Conservation (phyloP, 2,888 invertebrate species). For the Agonopterix heracliana region DNA sequence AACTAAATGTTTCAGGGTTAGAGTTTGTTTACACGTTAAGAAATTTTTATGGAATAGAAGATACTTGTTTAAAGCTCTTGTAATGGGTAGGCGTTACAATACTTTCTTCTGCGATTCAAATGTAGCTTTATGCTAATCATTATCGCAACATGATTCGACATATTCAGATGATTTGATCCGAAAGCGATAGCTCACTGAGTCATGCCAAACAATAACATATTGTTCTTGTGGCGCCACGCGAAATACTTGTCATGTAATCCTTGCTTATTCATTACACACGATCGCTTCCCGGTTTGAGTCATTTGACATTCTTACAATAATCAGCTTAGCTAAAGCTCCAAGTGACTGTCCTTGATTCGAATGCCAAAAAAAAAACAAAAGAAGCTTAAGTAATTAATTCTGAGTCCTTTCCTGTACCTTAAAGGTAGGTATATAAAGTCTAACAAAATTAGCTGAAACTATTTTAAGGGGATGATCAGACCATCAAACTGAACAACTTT, state of each 20-base stretch:
- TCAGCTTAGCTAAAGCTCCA: conserved; percentile 19
- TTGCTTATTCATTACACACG: conserved; percentile 10
- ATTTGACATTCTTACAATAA: conserved; percentile 41
- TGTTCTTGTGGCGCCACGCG: conserved; percentile 24
- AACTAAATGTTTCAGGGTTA: too few relatives aligned
- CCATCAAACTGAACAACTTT: too few relatives aligned
- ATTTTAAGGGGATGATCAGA: too few relatives aligned
- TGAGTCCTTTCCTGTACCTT: too few relatives aligned
- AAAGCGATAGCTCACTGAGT: conserved; percentile 43
- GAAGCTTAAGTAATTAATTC: too few relatives aligned
- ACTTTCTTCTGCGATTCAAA: conserved; percentile 24
- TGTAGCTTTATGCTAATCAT: conserved; percentile 36
- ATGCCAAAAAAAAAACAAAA: too few relatives aligned
- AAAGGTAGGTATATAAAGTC: too few relatives aligned
- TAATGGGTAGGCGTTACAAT: conserved; percentile 21
- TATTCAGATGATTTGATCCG: conserved; percentile 37
- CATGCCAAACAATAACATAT: conserved; percentile 21
- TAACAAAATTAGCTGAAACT: too few relatives aligned
- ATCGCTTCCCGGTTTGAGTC: conserved; percentile 38
- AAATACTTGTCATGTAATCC: conserved; percentile 24
- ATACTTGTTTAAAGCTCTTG: conserved; percentile 17
- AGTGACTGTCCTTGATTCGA: too few relatives aligned
- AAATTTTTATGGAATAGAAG: too few relatives aligned
- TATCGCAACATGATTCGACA: conserved; percentile 34
- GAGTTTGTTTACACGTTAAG: too few relatives aligned